Evolutionary conservation across 2,888 invertebrate species (phyloP), one percentile per base, ranked within the genome.

Genomic region (Parnassius orleans): DNA sequence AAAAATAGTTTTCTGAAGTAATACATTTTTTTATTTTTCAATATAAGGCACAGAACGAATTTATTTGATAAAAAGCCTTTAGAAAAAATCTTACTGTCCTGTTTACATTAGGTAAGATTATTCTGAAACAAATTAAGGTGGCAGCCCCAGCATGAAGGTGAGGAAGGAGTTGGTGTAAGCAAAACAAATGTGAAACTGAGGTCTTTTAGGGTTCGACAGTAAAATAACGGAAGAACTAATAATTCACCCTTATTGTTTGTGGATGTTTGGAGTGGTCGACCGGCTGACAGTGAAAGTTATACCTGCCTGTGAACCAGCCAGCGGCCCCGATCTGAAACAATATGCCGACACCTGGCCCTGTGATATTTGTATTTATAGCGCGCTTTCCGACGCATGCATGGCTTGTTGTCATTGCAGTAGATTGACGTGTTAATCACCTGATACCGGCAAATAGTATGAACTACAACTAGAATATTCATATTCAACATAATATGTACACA

Each of bases 201-300:
- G 24, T 53, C 33, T 53, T 46, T 46, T 47, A 58, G 48, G 58
- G 63, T 53, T 55, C 61, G 53, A 67, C 55, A 65, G 60, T 51
- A 61, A 63, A 67, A 69, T 66, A 71, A 69, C 66, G 65, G 66
- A 66, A 69, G 64, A 69, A 70, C 67, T 71, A 67, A 76, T 83
- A 84, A 94, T 95, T 95, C 95, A 98, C 98, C 95, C 97, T 95
- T 92, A 98, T 92, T 80, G 98, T 96, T 93, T 95, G 95, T 86
- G 97, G 96, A 93, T 95, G 95, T 92, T 95, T 95, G 87, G 97
- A 96, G 94, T 98, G 97, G 94, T 98, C 97, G 90, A 98, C 98
- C 80, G 98, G 98, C 93, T 98, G 97, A 94, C 98, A 98, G 88
- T 95, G 95, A 93, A 96, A 95, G 93, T 95, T 98, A 95, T 98